These are phyloP conservation scores for Chromoteleia sp. DNA, from an alignment of 2,888 invertebrate genomes.

Conservation along the genomic window DNA sequence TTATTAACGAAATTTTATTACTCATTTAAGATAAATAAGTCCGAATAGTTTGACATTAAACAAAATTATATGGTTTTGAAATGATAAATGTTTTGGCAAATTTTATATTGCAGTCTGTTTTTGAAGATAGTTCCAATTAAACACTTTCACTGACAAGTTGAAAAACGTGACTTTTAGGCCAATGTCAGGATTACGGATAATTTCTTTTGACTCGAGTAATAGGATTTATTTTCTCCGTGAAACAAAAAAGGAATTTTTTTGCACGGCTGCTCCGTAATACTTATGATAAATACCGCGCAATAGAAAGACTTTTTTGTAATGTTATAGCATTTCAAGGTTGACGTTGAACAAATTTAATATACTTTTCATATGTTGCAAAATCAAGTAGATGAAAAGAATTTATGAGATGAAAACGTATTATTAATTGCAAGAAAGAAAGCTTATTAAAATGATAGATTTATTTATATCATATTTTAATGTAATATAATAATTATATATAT, in stretches of 20 bases:
- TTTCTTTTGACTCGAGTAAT: constrained; percentile 44
- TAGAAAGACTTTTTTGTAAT: background rate
- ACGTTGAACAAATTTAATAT: constrained; percentile 4
- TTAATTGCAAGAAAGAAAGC: too few species aligned
- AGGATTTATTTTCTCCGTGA: constrained; percentile 41
- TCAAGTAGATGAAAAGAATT: too few species aligned
- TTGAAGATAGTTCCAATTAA: constrained; percentile 19
- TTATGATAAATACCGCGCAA: constrained; percentile 4
- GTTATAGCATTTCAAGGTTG: background rate
- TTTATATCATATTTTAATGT: too few species aligned
- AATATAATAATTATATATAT: too few species aligned
- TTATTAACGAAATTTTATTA: too few species aligned
- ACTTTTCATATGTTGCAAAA: too few species aligned
- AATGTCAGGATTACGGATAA: constrained; percentile 54
- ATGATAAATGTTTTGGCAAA: too few species aligned
- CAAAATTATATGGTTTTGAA: too few species aligned
- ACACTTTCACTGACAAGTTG: constrained; percentile 37
- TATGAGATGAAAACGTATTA: too few species aligned
- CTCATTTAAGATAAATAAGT: too few species aligned
- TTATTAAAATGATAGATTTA: too few species aligned
- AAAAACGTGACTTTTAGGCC: constrained; percentile 53
- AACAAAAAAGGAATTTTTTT: constrained; percentile 43
- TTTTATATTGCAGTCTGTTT: background rate
- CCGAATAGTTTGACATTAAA: too few species aligned
- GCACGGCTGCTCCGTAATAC: constrained; percentile 15